phyloP scores from a whole-genome alignment of 2,113 vertebrate genomes.

The Aptenodytes patagonicus region DNA sequence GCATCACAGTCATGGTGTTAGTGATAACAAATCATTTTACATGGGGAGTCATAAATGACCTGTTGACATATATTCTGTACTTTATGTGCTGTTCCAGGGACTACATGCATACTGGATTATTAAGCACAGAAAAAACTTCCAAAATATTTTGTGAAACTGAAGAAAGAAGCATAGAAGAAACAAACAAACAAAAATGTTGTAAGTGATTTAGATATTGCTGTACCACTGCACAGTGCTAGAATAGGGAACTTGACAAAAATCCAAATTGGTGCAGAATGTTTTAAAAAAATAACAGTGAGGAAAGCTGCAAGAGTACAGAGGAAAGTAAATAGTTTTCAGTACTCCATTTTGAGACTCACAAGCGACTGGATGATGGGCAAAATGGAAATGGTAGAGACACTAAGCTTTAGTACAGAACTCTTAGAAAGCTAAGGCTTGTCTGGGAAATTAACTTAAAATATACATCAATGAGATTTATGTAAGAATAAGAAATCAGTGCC shows the following conservation, averaged over 20 bases:
- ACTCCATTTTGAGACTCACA: not conserved
- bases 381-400: not conserved
- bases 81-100: not conserved
- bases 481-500: not conserved
- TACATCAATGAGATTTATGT: accelerated
- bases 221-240: not conserved
- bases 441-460: not conserved
- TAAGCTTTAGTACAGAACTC: not conserved
- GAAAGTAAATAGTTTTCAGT: not conserved
- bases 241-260: not conserved
- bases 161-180: not conserved
- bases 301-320: not conserved
- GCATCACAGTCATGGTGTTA: accelerated
- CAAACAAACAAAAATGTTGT: not conserved
- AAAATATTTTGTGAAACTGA: not conserved
- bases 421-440: not conserved
- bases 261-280: accelerated
- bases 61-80: not conserved
- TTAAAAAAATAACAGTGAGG: not conserved
- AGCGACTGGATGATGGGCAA: not conserved
- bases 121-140: not conserved
- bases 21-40: not conserved
- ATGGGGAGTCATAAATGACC: not conserved
- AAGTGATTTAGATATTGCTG: not conserved
- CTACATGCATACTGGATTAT: not conserved